These are phyloP conservation scores for Chrysina gloriosa DNA, from an alignment of 2,888 invertebrate genomes.

Conservation along the genomic window DNA sequence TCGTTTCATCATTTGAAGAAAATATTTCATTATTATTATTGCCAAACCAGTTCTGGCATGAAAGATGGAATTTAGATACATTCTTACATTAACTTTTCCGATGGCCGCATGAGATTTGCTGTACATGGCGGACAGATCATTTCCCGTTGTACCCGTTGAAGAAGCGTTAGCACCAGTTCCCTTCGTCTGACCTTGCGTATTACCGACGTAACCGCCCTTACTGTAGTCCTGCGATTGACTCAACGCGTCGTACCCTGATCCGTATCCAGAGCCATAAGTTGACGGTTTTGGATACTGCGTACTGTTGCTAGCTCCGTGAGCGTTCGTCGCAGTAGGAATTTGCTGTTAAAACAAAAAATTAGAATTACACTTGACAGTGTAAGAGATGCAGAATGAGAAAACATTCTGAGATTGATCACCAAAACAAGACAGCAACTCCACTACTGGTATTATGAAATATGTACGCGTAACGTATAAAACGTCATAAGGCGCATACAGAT, in stretches of 20 bases:
- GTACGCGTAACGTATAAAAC: too few species aligned
- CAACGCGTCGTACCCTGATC: constrained; percentile 72
- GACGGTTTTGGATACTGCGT: constrained; percentile 76
- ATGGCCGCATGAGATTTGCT: constrained; percentile 89
- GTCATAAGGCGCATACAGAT: too few species aligned
- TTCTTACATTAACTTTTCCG: constrained; percentile 90
- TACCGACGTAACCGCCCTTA: constrained; percentile 68
- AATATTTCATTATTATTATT: too few species aligned
- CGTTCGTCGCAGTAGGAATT: constrained; percentile 80
- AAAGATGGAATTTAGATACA: background rate
- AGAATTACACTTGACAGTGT: constrained; percentile 11
- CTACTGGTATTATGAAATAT: too few species aligned
- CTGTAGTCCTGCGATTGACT: constrained; percentile 66
- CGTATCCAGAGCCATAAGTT: constrained; percentile 71
- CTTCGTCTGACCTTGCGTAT: constrained; percentile 65
- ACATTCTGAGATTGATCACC: too few species aligned
- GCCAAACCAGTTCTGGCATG: too few species aligned
- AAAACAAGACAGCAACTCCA: too few species aligned
- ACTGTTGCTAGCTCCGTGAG: constrained; percentile 75
- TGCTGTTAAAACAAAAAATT: constrained; percentile 63
- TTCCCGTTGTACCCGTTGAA: constrained; percentile 67
- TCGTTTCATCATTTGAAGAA: constrained; percentile 52
- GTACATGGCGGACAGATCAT: constrained; percentile 87
- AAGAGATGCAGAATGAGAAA: too few species aligned
- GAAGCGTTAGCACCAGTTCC: constrained; percentile 61